phyloP scores from a whole-genome alignment of 2,797 vertebrate genomes.

The Rhyacichthys aspro region DNA sequence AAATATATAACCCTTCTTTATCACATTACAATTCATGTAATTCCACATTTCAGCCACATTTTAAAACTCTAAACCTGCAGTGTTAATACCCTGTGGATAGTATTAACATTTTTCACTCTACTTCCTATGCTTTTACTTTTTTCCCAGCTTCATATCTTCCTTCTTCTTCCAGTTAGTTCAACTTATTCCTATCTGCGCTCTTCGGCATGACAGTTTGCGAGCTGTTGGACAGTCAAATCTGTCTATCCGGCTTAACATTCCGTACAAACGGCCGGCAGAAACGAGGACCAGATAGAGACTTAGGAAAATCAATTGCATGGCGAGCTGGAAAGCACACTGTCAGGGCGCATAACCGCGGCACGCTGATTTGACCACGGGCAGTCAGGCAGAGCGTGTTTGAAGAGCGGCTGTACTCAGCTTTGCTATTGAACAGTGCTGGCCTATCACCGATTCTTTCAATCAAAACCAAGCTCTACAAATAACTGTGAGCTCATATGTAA shows the following conservation, averaged over 20 bases:
- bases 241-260: constrained; percentile 25
- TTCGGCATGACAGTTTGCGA: constrained; percentile 22
- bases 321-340: constrained; percentile 55
- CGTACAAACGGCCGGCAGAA: constrained; percentile 38
- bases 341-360: constrained; percentile 52
- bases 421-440: constrained; percentile 48
- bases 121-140: constrained; percentile 3
- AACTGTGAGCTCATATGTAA: constrained; percentile 22
- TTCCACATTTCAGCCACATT: constrained; percentile 5
- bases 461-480: constrained; percentile 49
- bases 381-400: constrained; percentile 60
- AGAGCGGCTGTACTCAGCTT: constrained; percentile 50
- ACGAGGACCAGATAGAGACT: constrained; percentile 51
- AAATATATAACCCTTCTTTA: too few relatives aligned
- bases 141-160: constrained; percentile 3
- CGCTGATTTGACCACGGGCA: constrained; percentile 55
- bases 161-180: background rate
- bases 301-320: constrained; percentile 62
- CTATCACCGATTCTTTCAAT: constrained; percentile 55
- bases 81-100: constrained; percentile 1
- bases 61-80: background rate
- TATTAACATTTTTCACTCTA: background rate
- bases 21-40: background rate
- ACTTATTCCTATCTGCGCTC: constrained; percentile 15
- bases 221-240: constrained; percentile 19